Evolutionary conservation across 23 tunicate species (phyloP), one percentile per base, ranked within the genome.

Genomic region (Corella eumyota): DNA sequence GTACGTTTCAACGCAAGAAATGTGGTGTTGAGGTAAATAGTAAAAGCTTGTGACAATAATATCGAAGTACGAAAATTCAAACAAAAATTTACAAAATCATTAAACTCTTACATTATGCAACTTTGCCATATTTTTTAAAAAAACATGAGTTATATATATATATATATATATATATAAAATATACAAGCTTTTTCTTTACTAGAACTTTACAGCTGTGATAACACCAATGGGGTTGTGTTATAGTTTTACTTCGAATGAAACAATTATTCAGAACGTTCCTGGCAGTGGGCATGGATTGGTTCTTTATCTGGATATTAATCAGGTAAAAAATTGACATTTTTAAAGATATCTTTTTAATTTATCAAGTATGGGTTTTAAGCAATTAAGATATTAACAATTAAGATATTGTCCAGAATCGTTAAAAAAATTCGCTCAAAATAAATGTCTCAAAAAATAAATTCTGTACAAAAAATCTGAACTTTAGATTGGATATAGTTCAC

Each of bases 201-300:
- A 67, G 83, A 67, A 76, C 57, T 76, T 76, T 34, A 76, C 62
- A 20, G 13, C 37, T 21, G 21, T 68, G 32, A 19, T 68, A 22
- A 76, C 74, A 34, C 68, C 66, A 2, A 76, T 76, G 83, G 83
- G 83, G 34, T 19, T 58, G 36, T 76, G 83, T 50, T 76, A 68
- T 44, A 57, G 66, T 7, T 76, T 76, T 25, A 48, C 73, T 5
- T 36, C 74, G 9, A 30, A 76, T 34, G 65, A 65, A 30, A 48
- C 56, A 5, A 30, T 68, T 5, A 31, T 56, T 4, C 83, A 76
- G 63, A 76, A 57, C 34, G 74, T 76, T 25, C 74, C 83, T 15
- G 83, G 83, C 5, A 67, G 74, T 49, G 74, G 74, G 15, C 74
- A 76, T 50, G 83, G 83, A 6, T 28, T 76, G 40, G 32, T 67